Evolutionary conservation across 2,797 vertebrate species (phyloP).

Genomic region (Melopsittacus undulatus): DNA sequence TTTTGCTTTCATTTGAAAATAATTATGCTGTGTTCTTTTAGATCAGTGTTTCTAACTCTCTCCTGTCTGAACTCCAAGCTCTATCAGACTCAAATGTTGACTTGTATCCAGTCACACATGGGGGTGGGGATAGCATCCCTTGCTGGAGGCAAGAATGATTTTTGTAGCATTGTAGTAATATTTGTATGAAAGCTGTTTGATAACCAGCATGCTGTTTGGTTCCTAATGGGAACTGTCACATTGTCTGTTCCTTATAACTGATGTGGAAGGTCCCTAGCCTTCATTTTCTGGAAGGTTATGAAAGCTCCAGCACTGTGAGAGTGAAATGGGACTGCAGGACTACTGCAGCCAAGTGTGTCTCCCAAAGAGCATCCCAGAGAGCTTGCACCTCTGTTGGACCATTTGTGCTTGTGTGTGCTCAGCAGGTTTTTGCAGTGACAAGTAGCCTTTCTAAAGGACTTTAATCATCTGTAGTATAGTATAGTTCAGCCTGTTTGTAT

Average conservation of each 20-base stretch:
- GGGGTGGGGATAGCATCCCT: not conserved
- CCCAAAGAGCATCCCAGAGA: not conserved
- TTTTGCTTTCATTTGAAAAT: not conserved
- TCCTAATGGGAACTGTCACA: not conserved
- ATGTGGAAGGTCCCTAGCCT: not conserved
- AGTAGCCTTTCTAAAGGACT: not conserved
- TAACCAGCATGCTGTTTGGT: not conserved
- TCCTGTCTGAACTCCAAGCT: not conserved
- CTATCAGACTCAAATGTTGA: not conserved
- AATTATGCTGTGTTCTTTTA: not conserved
- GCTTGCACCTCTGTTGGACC: not conserved
- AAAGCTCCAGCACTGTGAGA: not conserved
- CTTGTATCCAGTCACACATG: accelerated
- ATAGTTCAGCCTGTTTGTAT: not conserved
- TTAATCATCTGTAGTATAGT: not conserved
- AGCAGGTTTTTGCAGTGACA: not conserved
- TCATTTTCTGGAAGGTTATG: not conserved
- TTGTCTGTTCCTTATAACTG: not conserved
- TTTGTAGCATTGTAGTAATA: not conserved
- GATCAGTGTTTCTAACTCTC: not conserved
- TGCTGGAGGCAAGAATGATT: not conserved
- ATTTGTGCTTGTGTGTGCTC: not conserved
- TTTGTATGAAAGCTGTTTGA: not conserved
- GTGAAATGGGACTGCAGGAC: not conserved
- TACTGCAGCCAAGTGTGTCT: not conserved